phyloP scores from a whole-genome alignment of 2,113 vertebrate genomes.

The Fukomys damarensis region DNA sequence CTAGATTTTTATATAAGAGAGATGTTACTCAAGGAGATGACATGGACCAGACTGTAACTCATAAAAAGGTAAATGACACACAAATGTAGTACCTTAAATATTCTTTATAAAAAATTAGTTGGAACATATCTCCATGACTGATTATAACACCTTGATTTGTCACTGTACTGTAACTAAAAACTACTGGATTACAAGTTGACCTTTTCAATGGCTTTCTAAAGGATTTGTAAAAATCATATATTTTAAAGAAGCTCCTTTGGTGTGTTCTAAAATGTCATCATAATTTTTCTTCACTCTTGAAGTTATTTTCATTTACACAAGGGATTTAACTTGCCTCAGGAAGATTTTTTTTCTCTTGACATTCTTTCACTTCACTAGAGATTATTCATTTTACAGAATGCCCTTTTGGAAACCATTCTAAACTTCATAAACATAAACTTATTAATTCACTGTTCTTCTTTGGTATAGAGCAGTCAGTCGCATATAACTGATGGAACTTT shows the following conservation, averaged over 20 bases:
- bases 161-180: slow-evolving; percentile 31
- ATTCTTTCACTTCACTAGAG: slow-evolving; percentile 48
- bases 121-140: slow-evolving; percentile 37
- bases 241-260: slow-evolving; percentile 49
- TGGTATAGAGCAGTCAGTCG: neutral
- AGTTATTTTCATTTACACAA: slow-evolving; percentile 65
- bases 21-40: slow-evolving; percentile 48
- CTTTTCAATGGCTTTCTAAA: slow-evolving; percentile 60
- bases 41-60: slow-evolving; percentile 46
- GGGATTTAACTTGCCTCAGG: slow-evolving; percentile 44
- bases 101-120: slow-evolving; percentile 69
- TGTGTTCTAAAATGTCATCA: slow-evolving; percentile 63
- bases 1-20: slow-evolving; percentile 7
- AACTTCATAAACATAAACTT: slow-evolving; percentile 64
- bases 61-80: slow-evolving; percentile 53
- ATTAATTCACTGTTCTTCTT: neutral
- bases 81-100: slow-evolving; percentile 51
- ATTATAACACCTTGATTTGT: slow-evolving; percentile 55
- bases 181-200: slow-evolving; percentile 61
- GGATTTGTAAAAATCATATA: slow-evolving; percentile 56
- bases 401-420: slow-evolving; percentile 25
- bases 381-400: slow-evolving; percentile 31
- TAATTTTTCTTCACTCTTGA: slow-evolving; percentile 63
- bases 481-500: neutral
- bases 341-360: slow-evolving; percentile 64